Base-by-base conservation (phyloP, 2,797 vertebrate species). In the Psittacula derbiana region DNA sequence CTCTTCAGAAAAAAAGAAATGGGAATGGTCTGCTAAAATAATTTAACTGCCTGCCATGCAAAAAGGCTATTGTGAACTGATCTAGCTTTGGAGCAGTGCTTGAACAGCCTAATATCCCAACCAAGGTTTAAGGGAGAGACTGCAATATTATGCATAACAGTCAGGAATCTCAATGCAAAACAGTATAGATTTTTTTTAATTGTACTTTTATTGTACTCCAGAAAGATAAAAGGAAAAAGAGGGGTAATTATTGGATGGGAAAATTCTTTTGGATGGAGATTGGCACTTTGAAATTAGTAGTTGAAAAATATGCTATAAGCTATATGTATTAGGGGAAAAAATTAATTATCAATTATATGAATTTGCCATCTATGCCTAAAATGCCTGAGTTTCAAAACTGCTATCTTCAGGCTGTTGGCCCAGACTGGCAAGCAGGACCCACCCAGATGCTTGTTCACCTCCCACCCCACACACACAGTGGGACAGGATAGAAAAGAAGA, bases 391-490 rank as follows among this genome's bases (percentile, higher is more conserved):
- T 88, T 90, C 16, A 33, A 67, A 88, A 53, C 13, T 53, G 0
- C 4, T 43, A 0, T 31, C 24, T 52, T 28, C 5, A 5, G 8
- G 18, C 30, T 64, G 21, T 47, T 88, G 25, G 30, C 23, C 24
- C 7, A 72, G 52, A 7, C 19, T 38, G 31, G 12, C 21, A 88
- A 19, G 17, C 47, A 36, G 36, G 41, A 80, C 5, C 8, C 12
- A 71, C 5, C 4, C n/a, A 80, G 17, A 5, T 1, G 3, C 3
- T 47, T 60, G 10, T 12, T 83, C 8, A 31, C 6, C 6, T 76
- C 20, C 3, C 2, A 2, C 16, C 28, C 3, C 4, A 10, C 18
- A 19, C 6, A 18, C 4, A 11, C 16, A 36, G 7, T 38, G n/a
- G 36, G 5, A 69, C 0, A 2, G 18, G 30, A 75, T 5, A 43